Evolutionary conservation across 2,113 vertebrate species (phyloP).

Genomic region (Erpornis zantholeuca): DNA sequence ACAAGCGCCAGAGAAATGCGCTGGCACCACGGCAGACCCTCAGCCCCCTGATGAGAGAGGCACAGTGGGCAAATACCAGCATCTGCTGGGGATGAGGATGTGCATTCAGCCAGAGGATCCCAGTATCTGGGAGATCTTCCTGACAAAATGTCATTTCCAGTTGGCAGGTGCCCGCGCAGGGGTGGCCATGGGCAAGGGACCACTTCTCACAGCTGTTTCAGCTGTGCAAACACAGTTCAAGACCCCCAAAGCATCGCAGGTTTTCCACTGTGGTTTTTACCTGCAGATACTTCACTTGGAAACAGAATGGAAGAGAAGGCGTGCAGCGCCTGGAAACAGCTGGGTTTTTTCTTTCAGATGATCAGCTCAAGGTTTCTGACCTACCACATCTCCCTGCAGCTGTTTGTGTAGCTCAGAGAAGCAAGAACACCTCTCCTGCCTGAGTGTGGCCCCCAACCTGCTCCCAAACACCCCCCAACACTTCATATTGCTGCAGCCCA

Average conservation of each 20-base stretch:
- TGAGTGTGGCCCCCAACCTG: not conserved
- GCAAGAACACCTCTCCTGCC: not conserved
- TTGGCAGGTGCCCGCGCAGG: not conserved
- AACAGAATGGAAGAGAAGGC: not conserved
- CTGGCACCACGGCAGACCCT: not conserved
- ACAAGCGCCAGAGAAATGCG: not conserved
- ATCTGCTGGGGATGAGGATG: not conserved
- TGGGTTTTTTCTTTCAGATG: not conserved
- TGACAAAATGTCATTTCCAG: not conserved
- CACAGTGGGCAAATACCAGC: rapidly evolving
- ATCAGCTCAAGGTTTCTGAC: not conserved
- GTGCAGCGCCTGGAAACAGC: rapidly evolving
- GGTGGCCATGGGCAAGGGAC: not conserved
- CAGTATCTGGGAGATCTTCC: not conserved
- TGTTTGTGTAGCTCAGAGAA: rapidly evolving
- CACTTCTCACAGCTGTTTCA: not conserved
- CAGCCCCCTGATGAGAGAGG: not conserved
- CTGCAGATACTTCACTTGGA: not conserved
- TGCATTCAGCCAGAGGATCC: not conserved
- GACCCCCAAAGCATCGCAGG: not conserved
- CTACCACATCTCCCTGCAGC: not conserved
- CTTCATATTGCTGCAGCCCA: not conserved
- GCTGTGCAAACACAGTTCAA: not conserved
- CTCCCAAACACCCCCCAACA: rapidly evolving
- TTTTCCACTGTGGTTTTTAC: not conserved